phyloP scores from a whole-genome alignment of 2,888 invertebrate genomes.

The Orchesellides sinensis region DNA sequence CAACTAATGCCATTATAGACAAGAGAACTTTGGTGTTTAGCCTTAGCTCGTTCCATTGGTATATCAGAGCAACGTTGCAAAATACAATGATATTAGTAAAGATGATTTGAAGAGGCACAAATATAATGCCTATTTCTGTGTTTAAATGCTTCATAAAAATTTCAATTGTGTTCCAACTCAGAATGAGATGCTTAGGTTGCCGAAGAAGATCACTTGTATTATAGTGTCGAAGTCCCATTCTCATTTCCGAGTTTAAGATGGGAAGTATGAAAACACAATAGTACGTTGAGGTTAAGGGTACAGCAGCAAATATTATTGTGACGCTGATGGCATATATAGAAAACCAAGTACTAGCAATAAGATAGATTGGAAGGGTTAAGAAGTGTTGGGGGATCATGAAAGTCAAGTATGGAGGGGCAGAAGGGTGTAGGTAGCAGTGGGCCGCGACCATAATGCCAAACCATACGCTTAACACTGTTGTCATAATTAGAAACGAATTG shows the following conservation, averaged over 20 bases:
- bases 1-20: background rate
- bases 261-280: background rate
- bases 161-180: background rate
- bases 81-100: background rate
- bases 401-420: slow-evolving; percentile 3
- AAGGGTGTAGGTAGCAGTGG: slow-evolving; percentile 24
- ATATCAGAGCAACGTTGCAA: background rate
- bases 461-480: background rate
- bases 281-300: background rate
- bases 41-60: slow-evolving; percentile 1
- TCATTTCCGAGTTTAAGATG: background rate
- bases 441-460: background rate
- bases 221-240: background rate
- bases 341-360: slow-evolving; percentile 20
- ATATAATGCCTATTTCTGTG: background rate
- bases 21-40: background rate
- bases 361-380: slow-evolving; percentile 9
- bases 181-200: background rate
- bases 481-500: background rate
- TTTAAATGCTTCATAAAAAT: background rate
- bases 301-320: background rate
- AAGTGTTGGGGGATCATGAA: background rate
- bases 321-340: background rate
- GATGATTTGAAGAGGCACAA: background rate
- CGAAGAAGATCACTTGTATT: background rate